Evolutionary conservation across 64 coral and sea anemone species (phyloP), one percentile per base, ranked within the genome.

Genomic region (Stylophora pistillata): DNA sequence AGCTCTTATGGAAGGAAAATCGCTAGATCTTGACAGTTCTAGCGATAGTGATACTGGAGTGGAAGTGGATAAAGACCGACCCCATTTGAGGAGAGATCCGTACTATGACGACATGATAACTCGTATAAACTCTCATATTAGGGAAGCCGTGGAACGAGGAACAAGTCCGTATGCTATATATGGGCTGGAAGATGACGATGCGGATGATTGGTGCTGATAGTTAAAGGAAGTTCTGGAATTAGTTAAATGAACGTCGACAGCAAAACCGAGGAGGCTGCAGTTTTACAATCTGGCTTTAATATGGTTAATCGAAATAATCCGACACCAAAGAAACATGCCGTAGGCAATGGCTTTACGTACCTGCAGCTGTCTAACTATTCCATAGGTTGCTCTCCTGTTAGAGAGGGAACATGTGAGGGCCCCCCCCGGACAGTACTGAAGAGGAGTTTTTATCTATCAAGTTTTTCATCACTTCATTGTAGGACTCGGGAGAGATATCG

Each of bases 81-180:
- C 79, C 30, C 29, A 74, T 14, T 16, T 21, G 31, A 70, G 34
- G 29, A 18, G 41, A 54, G 56, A 63, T 53, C 30, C 37, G 70
- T 99, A 99, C 58, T 99, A 95, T 85, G 93, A 95, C 77, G 71
- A 95, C 21, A 95, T 99, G 93, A 99, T 99, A 75, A 87, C 83
- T 17, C 82, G 88, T 11, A 99, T 99, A 23, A 95, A 99, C 61
- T 78, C 88, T 58, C 93, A 99, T 56, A 71, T 99, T 6, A 87
- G 82, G 63, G 78, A 85, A 29, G 97, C 93, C 1, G 97, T 99
- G 1, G 78, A 79, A 32, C 89, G 80, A 59, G 94, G 94, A 15
- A 87, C 95, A 56, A 95, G 97, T 84, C 93, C 97, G 37, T 95
- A 99, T 80, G 94, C 87, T 52, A 90, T 93, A 90, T 99, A 95